A percentile compares a stretch with the other conserved stretches of the same genome.
phyloP scores from a whole-genome alignment of 2,888 invertebrate species.

The Xestia c-nigrum region DNA sequence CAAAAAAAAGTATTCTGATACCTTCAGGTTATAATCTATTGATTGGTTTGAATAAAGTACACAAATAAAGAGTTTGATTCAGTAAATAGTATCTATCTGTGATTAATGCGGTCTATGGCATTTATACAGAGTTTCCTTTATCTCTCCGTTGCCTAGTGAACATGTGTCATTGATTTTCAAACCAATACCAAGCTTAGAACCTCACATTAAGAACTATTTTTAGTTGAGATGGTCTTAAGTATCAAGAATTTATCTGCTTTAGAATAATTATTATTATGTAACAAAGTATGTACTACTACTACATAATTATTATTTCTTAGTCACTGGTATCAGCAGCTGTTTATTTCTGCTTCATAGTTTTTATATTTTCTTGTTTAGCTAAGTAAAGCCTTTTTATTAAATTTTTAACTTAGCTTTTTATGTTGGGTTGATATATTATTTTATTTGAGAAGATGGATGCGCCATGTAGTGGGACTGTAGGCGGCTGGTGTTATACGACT shows the following conservation, averaged over 20 bases:
- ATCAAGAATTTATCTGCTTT: conserved; percentile 44
- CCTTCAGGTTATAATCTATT: background rate
- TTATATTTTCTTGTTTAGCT: background rate
- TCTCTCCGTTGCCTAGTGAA: conserved; percentile 16
- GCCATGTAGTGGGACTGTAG: background rate
- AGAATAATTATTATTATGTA: conserved; percentile 17
- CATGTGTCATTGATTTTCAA: conserved; percentile 6
- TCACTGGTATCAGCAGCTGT: conserved; percentile 21
- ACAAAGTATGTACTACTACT: conserved; percentile 5
- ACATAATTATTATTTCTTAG: conserved; percentile 29
- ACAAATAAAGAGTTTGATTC: conserved; percentile 1
- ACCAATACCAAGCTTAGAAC: conserved; percentile 29
- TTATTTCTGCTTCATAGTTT: conserved; percentile 3
- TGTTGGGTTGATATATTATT: background rate
- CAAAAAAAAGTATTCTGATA: background rate
- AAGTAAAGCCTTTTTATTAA: background rate
- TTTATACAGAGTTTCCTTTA: conserved; percentile 9
- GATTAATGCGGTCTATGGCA: conserved; percentile 15
- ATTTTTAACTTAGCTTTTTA: background rate
- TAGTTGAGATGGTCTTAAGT: conserved; percentile 8
- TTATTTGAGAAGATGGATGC: background rate
- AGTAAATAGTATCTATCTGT: conserved; percentile 12
- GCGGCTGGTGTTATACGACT: background rate
- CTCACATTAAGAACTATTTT: conserved; percentile 42
- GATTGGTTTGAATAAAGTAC: background rate